Conservation (phyloP, 2,113 vertebrate genomes). For the Cololabis saira region DNA sequence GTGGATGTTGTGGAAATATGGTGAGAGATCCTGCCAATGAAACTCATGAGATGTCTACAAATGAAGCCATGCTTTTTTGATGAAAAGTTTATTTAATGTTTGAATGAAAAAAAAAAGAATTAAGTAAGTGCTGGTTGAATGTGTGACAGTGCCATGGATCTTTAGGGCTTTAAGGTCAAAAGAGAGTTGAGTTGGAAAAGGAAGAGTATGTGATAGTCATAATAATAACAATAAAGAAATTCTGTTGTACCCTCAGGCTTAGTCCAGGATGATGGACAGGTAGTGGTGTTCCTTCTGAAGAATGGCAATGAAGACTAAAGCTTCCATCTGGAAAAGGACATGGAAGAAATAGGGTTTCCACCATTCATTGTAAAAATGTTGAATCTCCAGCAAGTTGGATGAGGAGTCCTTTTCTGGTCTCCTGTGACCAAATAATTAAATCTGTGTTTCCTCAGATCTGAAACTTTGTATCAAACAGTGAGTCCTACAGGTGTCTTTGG, state of each 20-base stretch:
- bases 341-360: background rate
- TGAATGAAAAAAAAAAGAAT: conserved; percentile 5
- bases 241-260: background rate
- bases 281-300: background rate
- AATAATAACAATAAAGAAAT: background rate
- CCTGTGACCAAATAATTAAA: background rate
- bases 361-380: background rate
- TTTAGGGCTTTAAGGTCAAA: background rate
- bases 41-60: conserved; percentile 2
- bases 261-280: background rate
- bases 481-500: background rate
- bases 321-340: background rate
- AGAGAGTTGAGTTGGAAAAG: background rate
- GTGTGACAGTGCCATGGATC: background rate
- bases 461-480: background rate
- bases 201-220: background rate
- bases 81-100: background rate
- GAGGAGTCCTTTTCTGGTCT: background rate
- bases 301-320: conserved; percentile 16
- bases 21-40: background rate
- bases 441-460: background rate
- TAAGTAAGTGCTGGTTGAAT: background rate
- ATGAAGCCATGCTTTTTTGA: background rate
- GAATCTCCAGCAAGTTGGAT: background rate
- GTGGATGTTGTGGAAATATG: no score